Conservation (phyloP, 2,888 invertebrate species). For the Xanthorhoe spadicearia region DNA sequence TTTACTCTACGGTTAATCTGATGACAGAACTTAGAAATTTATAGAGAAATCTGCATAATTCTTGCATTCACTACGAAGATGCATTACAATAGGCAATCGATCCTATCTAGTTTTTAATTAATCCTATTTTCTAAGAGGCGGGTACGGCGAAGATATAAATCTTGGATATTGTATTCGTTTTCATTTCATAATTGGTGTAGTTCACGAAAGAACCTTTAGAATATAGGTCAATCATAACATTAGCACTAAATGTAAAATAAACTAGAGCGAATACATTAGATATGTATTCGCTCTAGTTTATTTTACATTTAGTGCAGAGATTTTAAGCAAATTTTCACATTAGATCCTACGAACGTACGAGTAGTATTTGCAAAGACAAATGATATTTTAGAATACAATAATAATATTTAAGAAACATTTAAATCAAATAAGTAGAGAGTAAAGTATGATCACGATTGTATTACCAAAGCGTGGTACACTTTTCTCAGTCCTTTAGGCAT, state of each 20-base stretch:
- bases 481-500: too few relatives aligned
- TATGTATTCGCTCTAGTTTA: too few relatives aligned
- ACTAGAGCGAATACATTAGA: too few relatives aligned
- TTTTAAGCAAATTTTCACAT: neutral
- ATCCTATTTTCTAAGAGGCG: neutral
- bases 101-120: neutral
- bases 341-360: neutral
- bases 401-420: too few relatives aligned
- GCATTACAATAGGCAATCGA: neutral
- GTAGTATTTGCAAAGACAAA: too few relatives aligned
- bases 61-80: neutral
- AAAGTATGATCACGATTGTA: too few relatives aligned
- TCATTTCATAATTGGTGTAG: neutral
- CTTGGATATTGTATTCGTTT: neutral
- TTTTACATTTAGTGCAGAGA: neutral
- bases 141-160: neutral
- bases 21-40: constrained; percentile 3
- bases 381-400: too few relatives aligned
- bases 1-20: constrained; percentile 24
- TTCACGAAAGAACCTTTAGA: neutral
- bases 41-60: neutral
- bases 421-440: too few relatives aligned
- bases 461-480: too few relatives aligned
- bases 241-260: neutral
- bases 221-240: neutral